Percentiles rank a stretch among this genome's conserved stretches.
phyloP scores from a whole-genome alignment of 2,797 vertebrate species.

The Pipistrellus pygmaeus region DNA sequence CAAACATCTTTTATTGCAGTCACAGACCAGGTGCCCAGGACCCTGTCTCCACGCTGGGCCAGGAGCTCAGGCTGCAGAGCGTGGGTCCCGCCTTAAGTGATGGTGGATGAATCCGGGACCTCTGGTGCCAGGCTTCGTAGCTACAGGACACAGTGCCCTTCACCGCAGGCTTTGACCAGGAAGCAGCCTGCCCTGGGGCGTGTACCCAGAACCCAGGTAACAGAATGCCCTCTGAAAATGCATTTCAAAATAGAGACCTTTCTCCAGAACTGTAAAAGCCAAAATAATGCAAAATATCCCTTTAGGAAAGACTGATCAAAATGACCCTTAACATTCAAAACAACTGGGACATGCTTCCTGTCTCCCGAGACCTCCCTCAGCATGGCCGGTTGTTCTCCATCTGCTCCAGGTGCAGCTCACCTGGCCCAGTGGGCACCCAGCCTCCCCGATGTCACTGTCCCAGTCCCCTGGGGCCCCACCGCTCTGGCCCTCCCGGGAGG shows the following conservation, averaged over 20 bases:
- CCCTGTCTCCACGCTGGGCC: slow-evolving; percentile 74
- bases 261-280: slow-evolving; percentile 86
- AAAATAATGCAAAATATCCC: slow-evolving; percentile 87
- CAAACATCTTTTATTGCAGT: slow-evolving; percentile 88
- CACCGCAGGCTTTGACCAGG: slow-evolving; percentile 82
- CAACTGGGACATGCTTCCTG: slow-evolving; percentile 72
- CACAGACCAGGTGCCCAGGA: slow-evolving; percentile 85
- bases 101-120: neutral
- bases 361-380: slow-evolving; percentile 73
- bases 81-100: too few species aligned
- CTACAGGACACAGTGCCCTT: slow-evolving; percentile 68
- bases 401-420: slow-evolving; percentile 89
- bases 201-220: slow-evolving; percentile 77
- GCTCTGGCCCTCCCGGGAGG: neutral
- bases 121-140: slow-evolving; percentile 53
- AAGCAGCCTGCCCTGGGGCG: slow-evolving; percentile 80
- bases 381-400: slow-evolving; percentile 86
- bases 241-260: slow-evolving; percentile 87
- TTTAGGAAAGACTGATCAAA: slow-evolving; percentile 86
- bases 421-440: slow-evolving; percentile 84
- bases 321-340: slow-evolving; percentile 84
- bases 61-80: neutral
- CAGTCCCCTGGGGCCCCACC: slow-evolving; percentile 73
- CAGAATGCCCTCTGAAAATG: slow-evolving; percentile 87
- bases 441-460: slow-evolving; percentile 86